Evolutionary conservation across 2,888 invertebrate species (phyloP), one percentile per base, ranked within the genome.

Genomic region (Tinea semifulvella): DNA sequence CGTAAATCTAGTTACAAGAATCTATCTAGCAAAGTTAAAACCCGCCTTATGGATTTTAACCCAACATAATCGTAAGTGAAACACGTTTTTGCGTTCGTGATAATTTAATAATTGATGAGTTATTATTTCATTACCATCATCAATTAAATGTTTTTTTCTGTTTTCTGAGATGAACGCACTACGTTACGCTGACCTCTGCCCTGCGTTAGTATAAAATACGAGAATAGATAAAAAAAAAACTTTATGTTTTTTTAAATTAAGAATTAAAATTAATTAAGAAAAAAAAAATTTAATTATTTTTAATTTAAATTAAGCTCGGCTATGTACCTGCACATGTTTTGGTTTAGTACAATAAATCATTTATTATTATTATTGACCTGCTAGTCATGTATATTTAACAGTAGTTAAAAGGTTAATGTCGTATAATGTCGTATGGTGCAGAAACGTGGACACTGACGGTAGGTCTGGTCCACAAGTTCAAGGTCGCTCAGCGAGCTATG

Each of bases 31-130:
- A n/a, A n/a, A n/a, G n/a, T n/a, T n/a, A n/a, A n/a, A n/a, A n/a
- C n/a, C n/a, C n/a, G 2, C 13, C n/a, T 13, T 31, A 14, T 31
- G 13, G 11, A 13, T 2, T 11, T 31, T 31, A 11, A 7, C 11
- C 11, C 3, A 27, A 10, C 11, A 7, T 4, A 27, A 27, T 10
- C 27, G 27, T 27, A 27, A 7, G 27, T 8, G 22, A 22, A 27
- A 27, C 27, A 27, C 27, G 27, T 27, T 27, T 27, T 7, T 27
- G 5, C 27, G n/a, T n/a, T n/a, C n/a, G 27, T 27, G 27, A n/a
- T 27, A 27, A 27, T 27, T 27, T n/a, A 27, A 14, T 31, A 13
- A 31, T 2, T 31, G 31, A 31, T 31, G 31, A 31, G 31, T n/a
- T 31, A 2, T 31, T n/a, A 31, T 31, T 31, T n/a, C 7, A 31